Percentiles rank a stretch among this genome's conserved stretches.
These are phyloP conservation scores for Nyctibius grandis DNA, from an alignment of 2,797 vertebrate genomes.

Conservation along the genomic window DNA sequence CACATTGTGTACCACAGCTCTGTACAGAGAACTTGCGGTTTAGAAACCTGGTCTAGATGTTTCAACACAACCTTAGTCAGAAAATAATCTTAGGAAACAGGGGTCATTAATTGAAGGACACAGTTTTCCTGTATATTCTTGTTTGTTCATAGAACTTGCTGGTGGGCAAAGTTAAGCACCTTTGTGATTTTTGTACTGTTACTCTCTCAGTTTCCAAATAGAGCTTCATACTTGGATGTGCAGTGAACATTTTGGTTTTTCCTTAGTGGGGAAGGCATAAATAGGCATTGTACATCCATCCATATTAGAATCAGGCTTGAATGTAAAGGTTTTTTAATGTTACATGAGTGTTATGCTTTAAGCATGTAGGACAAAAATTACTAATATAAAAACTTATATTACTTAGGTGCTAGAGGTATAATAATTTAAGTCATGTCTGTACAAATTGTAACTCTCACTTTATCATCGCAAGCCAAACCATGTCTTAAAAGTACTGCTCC, in stretches of 20 bases:
- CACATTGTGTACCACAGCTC: not conserved
- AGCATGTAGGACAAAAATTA: not conserved
- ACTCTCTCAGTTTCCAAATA: not conserved
- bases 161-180: not conserved
- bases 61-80: not conserved
- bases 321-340: not conserved
- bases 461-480: not conserved
- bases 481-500: not conserved
- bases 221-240: not conserved
- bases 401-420: not conserved
- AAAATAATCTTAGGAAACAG: not conserved
- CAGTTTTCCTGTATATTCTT: not conserved
- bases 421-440: not conserved
- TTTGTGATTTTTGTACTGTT: not conserved
- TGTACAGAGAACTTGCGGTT: not conserved
- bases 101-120: not conserved
- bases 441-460: not conserved
- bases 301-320: not conserved
- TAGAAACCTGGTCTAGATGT: not conserved
- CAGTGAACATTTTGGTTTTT: not conserved
- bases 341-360: not conserved
- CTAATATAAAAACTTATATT: not conserved
- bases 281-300: not conserved
- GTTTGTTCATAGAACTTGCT: not conserved
- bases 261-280: not conserved